phyloP scores from a whole-genome alignment of 2,888 invertebrate species.

The Parochlus steinenii region DNA sequence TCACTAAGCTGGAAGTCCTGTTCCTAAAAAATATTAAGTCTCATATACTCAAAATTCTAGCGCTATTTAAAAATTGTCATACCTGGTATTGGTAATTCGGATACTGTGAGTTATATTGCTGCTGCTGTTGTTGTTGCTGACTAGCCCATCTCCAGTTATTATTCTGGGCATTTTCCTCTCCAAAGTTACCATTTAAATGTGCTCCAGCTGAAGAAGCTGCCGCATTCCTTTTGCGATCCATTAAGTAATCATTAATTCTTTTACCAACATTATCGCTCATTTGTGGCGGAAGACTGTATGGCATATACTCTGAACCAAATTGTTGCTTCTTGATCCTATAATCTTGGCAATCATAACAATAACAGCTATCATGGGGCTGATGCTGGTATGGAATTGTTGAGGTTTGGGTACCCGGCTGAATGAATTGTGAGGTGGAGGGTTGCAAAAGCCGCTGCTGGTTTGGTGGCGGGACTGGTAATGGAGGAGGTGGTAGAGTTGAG shows the following conservation, averaged over 20 bases:
- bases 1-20: conserved; percentile 25
- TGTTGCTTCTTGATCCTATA: conserved; percentile 19
- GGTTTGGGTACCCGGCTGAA: conserved; percentile 16
- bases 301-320: conserved; percentile 10
- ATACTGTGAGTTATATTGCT: neutral
- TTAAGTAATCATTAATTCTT: conserved; percentile 26
- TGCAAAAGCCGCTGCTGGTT: conserved; percentile 3
- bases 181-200: conserved; percentile 3
- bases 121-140: conserved; percentile 7
- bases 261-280: conserved; percentile 22
- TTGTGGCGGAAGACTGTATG: conserved; percentile 15
- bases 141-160: too few species aligned
- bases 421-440: conserved; percentile 10
- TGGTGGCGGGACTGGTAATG: conserved; percentile 3
- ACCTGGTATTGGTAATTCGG: conserved; percentile 1
- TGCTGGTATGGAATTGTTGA: conserved; percentile 18
- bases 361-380: conserved; percentile 28
- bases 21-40: conserved; percentile 13
- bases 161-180: conserved; percentile 8
- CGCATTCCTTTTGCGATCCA: conserved; percentile 19
- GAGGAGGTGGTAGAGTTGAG: conserved; percentile 14
- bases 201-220: neutral
- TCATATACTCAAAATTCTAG: conserved; percentile 10
- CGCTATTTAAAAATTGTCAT: conserved; percentile 13
- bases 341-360: conserved; percentile 29